Percentiles rank a stretch among this genome's conserved stretches.
Evolutionary conservation across 2,888 invertebrate species (phyloP).

Genomic region (Aphodius granarius): DNA sequence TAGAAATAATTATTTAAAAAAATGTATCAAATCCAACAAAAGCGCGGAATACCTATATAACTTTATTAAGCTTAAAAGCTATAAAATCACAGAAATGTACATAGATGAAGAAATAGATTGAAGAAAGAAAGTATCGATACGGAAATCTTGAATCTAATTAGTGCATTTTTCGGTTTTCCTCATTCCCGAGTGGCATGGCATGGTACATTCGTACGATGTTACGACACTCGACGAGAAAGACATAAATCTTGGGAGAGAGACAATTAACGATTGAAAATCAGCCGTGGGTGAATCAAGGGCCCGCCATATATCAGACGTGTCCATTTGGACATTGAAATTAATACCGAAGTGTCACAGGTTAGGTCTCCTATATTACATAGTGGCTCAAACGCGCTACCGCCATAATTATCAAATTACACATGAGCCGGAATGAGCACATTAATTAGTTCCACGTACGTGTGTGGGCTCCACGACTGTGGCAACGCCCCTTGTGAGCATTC

Average conservation of each 20-base stretch:
- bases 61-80: no score
- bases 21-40: no score
- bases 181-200: not conserved
- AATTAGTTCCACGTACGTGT: constrained; percentile 44
- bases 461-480: constrained; percentile 39
- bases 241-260: not conserved
- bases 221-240: not conserved
- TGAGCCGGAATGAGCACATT: constrained; percentile 43
- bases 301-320: constrained; percentile 43
- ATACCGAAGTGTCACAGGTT: constrained; percentile 38
- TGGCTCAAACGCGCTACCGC: constrained; percentile 44
- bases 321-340: constrained; percentile 46
- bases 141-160: not conserved
- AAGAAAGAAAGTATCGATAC: not conserved
- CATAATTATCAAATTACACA: constrained; percentile 49
- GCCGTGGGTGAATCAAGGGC: not conserved
- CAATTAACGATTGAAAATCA: constrained; percentile 10
- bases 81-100: no score
- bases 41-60: no score
- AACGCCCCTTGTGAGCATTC: constrained; percentile 42
- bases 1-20: no score
- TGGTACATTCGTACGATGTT: not conserved
- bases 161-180: not conserved
- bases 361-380: constrained; percentile 42
- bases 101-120: no score